phyloP scores from a whole-genome alignment of 2,797 vertebrate species.

The Periophthalmus magnuspinnatus region DNA sequence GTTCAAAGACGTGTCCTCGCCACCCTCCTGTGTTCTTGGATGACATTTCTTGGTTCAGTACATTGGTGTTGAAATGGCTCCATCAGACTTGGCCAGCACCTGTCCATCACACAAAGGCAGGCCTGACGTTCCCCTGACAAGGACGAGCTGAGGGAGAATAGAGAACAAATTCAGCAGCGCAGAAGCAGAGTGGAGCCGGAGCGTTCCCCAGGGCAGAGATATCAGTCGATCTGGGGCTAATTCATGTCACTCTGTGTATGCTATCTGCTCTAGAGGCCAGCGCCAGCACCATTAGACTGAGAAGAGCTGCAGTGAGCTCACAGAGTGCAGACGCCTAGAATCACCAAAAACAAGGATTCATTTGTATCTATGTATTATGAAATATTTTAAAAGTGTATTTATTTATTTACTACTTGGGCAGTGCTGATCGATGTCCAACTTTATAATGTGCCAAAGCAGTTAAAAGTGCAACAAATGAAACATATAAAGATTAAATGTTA shows the following conservation, averaged over 20 bases:
- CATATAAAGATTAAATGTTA: no score
- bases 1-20: conserved; percentile 54
- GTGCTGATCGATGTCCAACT: no score
- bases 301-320: conserved; percentile 86
- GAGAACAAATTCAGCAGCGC: conserved; percentile 36
- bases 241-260: conserved; percentile 85
- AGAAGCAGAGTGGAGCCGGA: conserved; percentile 43
- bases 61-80: conserved; percentile 78
- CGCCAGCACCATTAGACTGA: conserved; percentile 87
- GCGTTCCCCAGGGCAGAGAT: conserved; percentile 73
- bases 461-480: no score
- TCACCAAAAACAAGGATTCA: background rate
- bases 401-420: no score
- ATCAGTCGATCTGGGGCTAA: conserved; percentile 89
- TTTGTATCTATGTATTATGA: background rate
- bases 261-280: conserved; percentile 82
- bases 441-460: no score
- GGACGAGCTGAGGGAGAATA: conserved; percentile 44
- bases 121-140: conserved; percentile 76
- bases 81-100: conserved; percentile 71
- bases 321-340: conserved; percentile 41
- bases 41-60: conserved; percentile 76
- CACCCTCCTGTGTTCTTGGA: conserved; percentile 35
- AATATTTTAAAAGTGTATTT: background rate
- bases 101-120: conserved; percentile 63